Evolutionary conservation across 2,888 invertebrate genomes (phyloP), one percentile per base, ranked within the genome.

Genomic region (Chironomus tentans): DNA sequence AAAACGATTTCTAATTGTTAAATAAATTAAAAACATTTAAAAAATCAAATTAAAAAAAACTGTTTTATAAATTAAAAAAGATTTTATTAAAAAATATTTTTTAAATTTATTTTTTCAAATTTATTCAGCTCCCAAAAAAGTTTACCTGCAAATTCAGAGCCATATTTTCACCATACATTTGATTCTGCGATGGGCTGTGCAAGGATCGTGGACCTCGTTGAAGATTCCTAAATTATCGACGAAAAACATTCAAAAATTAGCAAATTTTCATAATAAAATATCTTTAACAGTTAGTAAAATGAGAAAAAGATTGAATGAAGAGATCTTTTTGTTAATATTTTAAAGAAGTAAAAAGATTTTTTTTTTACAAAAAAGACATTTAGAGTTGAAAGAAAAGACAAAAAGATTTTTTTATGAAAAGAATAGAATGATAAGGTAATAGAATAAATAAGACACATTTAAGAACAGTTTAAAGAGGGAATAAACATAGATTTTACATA

Each of bases 141-240:
- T n/a, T n/a, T 68, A 74, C 74, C 47, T 74, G 74, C 6, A 74
- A 48, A 46, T 74, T 74, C 6, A 74, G 18, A 18, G 74, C 68
- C 65, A 74, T 74, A 62, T 74, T 74, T 68, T 74, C 74, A 15
- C 74, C 68, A 61, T 74, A 74, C n/a, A 74, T 68, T 7, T 22
- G 18, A n/a, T 74, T 74, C 13, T 74, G 74, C 12, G 72, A 62
- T 28, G 74, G 74, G n/a, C 74, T 74, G 47, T 74, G 68, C 62
- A 72, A 56, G 0, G 22, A 21, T 47, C 70, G 21, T 74, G 47
- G 65, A 65, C 48, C 68, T 21, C 74, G 15, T 47, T 74, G 74
- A 74, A 48, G 65, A 62, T 74, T 74, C 7, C 74, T 74, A 68
- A 12, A 47, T 48, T 38, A 38, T 38, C 38, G 38, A 38, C 38